Percentiles rank a stretch among this genome's conserved stretches.
Evolutionary conservation across 2,888 invertebrate genomes (phyloP).

Genomic region (Digitonthophagus gazella): DNA sequence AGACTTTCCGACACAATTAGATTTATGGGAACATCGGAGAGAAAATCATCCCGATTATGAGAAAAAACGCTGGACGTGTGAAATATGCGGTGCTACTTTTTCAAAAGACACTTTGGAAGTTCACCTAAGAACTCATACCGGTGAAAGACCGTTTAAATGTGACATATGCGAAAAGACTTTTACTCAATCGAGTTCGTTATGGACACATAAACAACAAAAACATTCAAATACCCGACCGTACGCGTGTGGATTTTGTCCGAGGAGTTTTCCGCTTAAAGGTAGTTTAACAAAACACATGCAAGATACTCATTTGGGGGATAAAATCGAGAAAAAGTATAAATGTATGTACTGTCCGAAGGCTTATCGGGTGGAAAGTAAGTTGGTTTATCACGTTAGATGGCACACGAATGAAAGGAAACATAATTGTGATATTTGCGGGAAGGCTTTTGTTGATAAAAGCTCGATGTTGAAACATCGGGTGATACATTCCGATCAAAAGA

Average conservation of each 20-base stretch:
- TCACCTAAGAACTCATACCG: constrained; percentile 11
- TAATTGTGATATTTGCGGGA: constrained; percentile 22
- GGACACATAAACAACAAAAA: constrained; percentile 25
- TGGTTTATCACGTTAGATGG: constrained; percentile 27
- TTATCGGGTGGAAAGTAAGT: constrained; percentile 24
- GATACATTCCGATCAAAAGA: not conserved
- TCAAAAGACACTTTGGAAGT: not conserved
- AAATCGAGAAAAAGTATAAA: constrained; percentile 38
- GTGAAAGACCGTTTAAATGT: constrained; percentile 9
- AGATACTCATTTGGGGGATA: constrained; percentile 36
- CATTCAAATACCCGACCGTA: constrained; percentile 42
- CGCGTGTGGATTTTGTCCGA: constrained; percentile 40
- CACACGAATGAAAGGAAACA: constrained; percentile 25
- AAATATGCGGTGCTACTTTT: constrained; percentile 4
- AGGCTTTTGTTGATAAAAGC: constrained; percentile 20
- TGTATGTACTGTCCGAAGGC: constrained; percentile 27
- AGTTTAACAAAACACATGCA: constrained; percentile 40
- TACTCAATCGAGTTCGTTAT: not conserved
- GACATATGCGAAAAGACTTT: constrained; percentile 12
- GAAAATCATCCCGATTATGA: constrained; percentile 1
- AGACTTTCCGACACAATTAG: not conserved
- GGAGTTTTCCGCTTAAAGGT: constrained; percentile 40
- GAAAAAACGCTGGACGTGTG: not conserved
- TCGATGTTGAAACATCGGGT: constrained; percentile 1
- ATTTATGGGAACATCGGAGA: not conserved